Base-by-base conservation (phyloP, 2,113 vertebrate genomes). In the Terrapene triunguis region DNA sequence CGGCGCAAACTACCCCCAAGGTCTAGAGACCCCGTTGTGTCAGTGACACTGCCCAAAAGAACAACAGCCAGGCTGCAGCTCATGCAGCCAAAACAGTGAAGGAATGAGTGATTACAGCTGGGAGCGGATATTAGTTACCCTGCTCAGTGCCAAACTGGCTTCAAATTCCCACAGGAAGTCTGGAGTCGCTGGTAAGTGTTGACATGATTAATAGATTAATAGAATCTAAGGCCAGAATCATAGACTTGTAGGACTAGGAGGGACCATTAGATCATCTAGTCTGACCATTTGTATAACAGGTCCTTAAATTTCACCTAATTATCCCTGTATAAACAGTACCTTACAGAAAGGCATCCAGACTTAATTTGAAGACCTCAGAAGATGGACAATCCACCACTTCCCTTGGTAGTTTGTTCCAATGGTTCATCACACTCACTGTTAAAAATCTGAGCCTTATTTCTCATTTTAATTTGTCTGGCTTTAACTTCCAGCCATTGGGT, bases 1-100 rank as follows among this genome's bases (percentile, higher is more conserved):
- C 21, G 4, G 6, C 42, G 44, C 5, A 69, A 85, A n/a, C 59
- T 51, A 5, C 42, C 27, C 8, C 24, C 48, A 89, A 65, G 53
- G 3, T 57, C 42, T 9, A 25, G 24, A 50, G 10, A 62, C 0
- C 0, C 0, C 0, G 1, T 3, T 65, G 38, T 4, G 16, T 16
- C 48, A 69, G 44, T 4, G 22, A 10, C 19, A 10, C 5, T 32
- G 11, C 8, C 19, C 38, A 82, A 21, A 72, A 11, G 65, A 22
- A 10, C 19, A 22, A 21, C n/a, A 10, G 8, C 35, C 65, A 21
- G 4, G 3, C 19, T 5, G 19, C 19, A 21, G 35, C 19, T 72
- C 65, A 72, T 38, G 65, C 65, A 21, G 17, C 17, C 19, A 19
- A 38, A 72, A 72, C n/a, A 38, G 35, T 72, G 65, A 69, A 65